Conservation (phyloP, 92 coral and sea anemone species). For the Bergia sp. region DNA sequence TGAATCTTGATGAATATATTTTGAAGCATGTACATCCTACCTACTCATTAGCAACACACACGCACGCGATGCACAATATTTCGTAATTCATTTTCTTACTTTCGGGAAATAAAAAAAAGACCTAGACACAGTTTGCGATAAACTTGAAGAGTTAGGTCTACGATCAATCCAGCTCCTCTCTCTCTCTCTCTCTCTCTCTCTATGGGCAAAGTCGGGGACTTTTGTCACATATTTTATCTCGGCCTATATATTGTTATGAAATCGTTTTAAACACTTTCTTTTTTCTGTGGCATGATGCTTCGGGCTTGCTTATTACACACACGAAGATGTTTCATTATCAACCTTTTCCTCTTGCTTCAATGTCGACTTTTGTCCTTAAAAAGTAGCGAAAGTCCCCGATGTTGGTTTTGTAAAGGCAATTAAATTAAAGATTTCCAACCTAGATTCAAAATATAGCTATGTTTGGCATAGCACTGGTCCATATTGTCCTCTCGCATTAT, state of each 20-base stretch:
- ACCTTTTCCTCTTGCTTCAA: conserved; percentile 4
- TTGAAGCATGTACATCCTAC: conserved; percentile 20
- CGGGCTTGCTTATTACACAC: conserved; percentile 4
- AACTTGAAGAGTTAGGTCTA: conserved; percentile 4
- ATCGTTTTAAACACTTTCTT: neutral
- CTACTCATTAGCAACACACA: conserved; percentile 5
- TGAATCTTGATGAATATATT: conserved; percentile 27
- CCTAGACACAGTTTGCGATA: conserved; percentile 6
- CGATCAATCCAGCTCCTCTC: conserved; percentile 1
- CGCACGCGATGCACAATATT: conserved; percentile 6
- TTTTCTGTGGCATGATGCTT: neutral
- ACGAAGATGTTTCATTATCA: neutral
- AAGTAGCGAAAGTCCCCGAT: neutral
- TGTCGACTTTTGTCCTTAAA: neutral
- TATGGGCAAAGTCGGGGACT: neutral
- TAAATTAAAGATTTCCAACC: neutral
- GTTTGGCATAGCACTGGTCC: conserved; percentile 22
- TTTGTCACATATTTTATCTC: neutral
- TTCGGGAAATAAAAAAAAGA: conserved; percentile 2
- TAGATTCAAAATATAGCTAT: neutral
- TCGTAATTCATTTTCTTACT: conserved; percentile 2
- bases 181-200: conserved; percentile 4
- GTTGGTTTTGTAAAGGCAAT: conserved; percentile 9
- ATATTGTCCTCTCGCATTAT: conserved; percentile 12
- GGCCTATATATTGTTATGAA: neutral